These are phyloP conservation scores for Pardosa pseudoannulata DNA, from an alignment of 2,888 invertebrate species.

Conservation along the genomic window DNA sequence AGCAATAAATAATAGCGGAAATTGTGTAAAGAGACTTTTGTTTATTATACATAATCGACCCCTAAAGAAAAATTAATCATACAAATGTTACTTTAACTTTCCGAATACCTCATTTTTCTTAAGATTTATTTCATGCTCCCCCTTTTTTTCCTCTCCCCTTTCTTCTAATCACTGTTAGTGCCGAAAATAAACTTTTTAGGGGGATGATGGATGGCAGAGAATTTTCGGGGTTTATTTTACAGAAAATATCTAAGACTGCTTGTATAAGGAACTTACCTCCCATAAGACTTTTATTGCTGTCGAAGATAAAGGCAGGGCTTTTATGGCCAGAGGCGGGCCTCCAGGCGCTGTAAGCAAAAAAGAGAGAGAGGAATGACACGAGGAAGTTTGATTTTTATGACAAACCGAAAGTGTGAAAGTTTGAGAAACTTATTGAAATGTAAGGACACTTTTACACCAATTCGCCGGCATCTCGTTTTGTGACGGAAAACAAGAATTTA, in stretches of 20 bases:
- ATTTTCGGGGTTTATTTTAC: background rate
- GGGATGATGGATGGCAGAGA: background rate
- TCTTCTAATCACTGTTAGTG: background rate
- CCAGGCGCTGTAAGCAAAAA: slow-evolving; percentile 72
- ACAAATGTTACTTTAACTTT: background rate
- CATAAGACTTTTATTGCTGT: slow-evolving; percentile 73
- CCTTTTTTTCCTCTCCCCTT: too few relatives aligned
- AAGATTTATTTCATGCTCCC: background rate
- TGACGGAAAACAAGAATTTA: background rate
- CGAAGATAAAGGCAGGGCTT: slow-evolving; percentile 71
- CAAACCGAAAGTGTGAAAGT: background rate
- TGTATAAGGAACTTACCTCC: slow-evolving; percentile 61
- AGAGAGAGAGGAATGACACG: background rate
- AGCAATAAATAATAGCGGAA: too few relatives aligned
- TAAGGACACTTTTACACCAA: background rate
- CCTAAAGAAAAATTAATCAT: background rate
- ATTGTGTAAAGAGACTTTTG: too few relatives aligned
- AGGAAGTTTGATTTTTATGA: background rate
- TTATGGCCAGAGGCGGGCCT: slow-evolving; percentile 72
- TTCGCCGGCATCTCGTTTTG: background rate
- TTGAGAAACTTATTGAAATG: slow-evolving; percentile 5
- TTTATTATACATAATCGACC: too few relatives aligned
- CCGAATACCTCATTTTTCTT: background rate
- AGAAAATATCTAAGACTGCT: slow-evolving; percentile 6
- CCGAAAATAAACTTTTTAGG: background rate